Conservation (phyloP, 1,140 invertebrate genomes). For the Drosophila kikkawai region DNA sequence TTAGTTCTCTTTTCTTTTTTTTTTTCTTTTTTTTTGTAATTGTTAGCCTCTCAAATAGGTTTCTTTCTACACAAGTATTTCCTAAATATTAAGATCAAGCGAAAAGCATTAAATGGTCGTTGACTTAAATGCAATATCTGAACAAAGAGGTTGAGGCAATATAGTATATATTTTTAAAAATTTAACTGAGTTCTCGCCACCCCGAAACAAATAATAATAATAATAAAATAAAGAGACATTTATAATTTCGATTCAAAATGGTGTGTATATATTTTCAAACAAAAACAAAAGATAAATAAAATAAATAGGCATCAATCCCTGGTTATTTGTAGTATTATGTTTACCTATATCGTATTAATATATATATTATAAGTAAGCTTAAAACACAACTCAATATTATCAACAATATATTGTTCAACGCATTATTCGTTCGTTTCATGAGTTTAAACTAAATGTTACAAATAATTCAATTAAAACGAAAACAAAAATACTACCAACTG, state of each 20-base stretch:
- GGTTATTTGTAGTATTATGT: slow-evolving; percentile 9
- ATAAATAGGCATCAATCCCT: slow-evolving; percentile 16
- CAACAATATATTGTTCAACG: slow-evolving; percentile 49
- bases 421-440: slow-evolving; percentile 28
- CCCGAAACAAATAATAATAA: slow-evolving; percentile 7
- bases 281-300: slow-evolving; percentile 9
- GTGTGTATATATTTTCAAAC: slow-evolving; percentile 10
- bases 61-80: slow-evolving; percentile 18
- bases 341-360: slow-evolving; percentile 26
- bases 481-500: slow-evolving; percentile 28
- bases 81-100: slow-evolving; percentile 34
- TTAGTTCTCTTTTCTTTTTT: background rate
- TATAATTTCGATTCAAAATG: background rate
- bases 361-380: slow-evolving; percentile 39
- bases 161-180: slow-evolving; percentile 4
- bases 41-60: slow-evolving; percentile 36
- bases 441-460: slow-evolving; percentile 21
- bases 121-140: slow-evolving; percentile 46
- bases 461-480: slow-evolving; percentile 25
- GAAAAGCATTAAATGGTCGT: slow-evolving; percentile 42
- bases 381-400: slow-evolving; percentile 67
- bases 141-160: slow-evolving; percentile 34
- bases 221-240: background rate
- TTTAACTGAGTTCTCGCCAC: slow-evolving; percentile 1
- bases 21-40: background rate